Evolutionary conservation across 1,140 invertebrate species (phyloP).

Genomic region (Ceratosolen fusciceps): DNA sequence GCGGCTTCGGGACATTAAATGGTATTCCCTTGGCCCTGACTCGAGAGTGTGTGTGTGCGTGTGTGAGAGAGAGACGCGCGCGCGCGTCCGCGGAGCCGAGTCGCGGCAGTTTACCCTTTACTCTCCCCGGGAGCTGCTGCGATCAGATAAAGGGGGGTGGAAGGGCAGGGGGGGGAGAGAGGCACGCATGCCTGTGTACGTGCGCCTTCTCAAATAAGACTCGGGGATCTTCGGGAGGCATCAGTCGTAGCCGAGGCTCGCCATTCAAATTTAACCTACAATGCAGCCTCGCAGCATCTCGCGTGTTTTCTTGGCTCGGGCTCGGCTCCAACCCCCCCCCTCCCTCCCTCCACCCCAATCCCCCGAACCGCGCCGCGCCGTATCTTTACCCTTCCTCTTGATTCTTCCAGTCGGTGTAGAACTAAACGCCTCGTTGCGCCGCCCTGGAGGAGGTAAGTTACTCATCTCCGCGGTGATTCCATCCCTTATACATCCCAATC

Average conservation of each 20-base stretch:
- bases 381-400: no score
- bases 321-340: background rate
- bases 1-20: slow-evolving; percentile 49
- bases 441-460: no score
- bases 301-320: background rate
- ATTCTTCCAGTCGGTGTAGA: no score
- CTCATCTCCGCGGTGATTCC: no score
- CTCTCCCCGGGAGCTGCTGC: background rate
- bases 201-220: background rate
- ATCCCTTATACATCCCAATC: no score
- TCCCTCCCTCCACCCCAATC: background rate
- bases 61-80: no score
- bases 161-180: no score
- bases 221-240: background rate
- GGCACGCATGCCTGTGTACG: background rate
- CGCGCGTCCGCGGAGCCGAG: background rate
- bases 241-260: background rate
- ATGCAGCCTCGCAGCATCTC: background rate
- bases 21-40: slow-evolving; percentile 43
- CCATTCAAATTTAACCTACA: slow-evolving; percentile 10
- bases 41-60: no score
- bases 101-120: background rate
- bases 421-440: no score
- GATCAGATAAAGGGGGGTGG: slow-evolving; percentile 40
- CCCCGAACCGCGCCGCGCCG: no score